Conservation (phyloP, 2,797 vertebrate genomes). For the Anolis apletophallus region DNA sequence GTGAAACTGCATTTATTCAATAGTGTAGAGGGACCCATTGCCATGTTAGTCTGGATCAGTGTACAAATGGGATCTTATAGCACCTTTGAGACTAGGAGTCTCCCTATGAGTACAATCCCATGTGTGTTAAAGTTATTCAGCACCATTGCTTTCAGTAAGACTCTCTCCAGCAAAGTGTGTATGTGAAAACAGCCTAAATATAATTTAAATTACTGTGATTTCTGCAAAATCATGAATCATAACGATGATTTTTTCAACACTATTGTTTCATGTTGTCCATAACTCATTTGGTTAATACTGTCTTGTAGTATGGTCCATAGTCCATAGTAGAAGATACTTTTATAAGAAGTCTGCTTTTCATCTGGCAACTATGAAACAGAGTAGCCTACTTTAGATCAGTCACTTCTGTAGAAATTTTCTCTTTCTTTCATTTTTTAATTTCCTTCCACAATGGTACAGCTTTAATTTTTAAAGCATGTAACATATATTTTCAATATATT, state of each 20-base stretch:
- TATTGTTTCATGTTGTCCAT: neutral
- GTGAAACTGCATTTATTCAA: no score
- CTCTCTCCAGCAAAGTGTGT: neutral
- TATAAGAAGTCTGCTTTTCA: neutral
- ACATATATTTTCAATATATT: neutral
- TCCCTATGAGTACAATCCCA: neutral
- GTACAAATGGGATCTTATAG: no score
- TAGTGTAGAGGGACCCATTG: no score
- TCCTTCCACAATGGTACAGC: neutral
- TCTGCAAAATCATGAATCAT: neutral
- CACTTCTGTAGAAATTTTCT: neutral
- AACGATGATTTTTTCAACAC: neutral
- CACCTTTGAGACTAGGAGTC: no score
- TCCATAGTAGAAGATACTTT: neutral
- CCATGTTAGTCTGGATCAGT: no score
- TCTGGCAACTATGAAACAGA: neutral
- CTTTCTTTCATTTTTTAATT: neutral
- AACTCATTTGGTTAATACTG: neutral
- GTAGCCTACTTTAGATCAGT: neutral
- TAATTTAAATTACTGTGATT: neutral
- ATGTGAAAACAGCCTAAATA: neutral
- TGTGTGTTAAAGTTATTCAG: neutral
- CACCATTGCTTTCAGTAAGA: neutral
- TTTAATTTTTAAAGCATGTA: neutral
- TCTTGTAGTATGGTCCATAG: neutral